Evolutionary conservation across 2,797 vertebrate genomes (phyloP).

Genomic region (Dendrocincla fuliginosa): DNA sequence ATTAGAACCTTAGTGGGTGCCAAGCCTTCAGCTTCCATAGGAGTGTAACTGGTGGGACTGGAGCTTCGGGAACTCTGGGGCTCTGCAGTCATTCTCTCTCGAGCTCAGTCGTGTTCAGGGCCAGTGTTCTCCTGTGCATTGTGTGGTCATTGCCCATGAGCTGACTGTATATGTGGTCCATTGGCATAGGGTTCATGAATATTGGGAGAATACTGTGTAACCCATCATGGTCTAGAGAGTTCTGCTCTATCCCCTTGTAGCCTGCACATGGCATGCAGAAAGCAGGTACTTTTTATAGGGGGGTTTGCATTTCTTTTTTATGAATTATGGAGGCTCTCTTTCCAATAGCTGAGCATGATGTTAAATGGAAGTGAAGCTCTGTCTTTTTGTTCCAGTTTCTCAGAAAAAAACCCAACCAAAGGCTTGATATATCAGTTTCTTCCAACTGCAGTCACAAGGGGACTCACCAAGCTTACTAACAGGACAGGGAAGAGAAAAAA

Average conservation of each 20-base stretch:
- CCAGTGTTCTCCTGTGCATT: background rate
- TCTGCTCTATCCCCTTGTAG: background rate
- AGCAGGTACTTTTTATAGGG: background rate
- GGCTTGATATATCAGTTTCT: background rate
- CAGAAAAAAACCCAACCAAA: background rate
- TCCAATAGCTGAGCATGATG: no score
- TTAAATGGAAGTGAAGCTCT: no score
- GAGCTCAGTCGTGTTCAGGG: background rate
- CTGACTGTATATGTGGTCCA: background rate
- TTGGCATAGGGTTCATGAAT: background rate
- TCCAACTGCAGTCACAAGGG: background rate
- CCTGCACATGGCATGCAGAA: background rate
- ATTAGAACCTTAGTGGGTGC: background rate
- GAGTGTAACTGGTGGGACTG: background rate
- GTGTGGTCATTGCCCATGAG: background rate
- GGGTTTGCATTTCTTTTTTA: background rate
- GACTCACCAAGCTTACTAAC: background rate
- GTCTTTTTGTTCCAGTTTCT: background rate
- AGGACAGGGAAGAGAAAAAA: background rate
- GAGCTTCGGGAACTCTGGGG: background rate
- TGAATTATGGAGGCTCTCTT: no score
- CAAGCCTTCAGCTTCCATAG: background rate
- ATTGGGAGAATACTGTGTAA: background rate
- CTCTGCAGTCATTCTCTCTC: background rate
- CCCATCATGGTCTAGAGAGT: background rate